A percentile compares a stretch with the other conserved stretches of the same genome.
phyloP scores from a whole-genome alignment of 2,113 vertebrate species.

The Motacilla alba region DNA sequence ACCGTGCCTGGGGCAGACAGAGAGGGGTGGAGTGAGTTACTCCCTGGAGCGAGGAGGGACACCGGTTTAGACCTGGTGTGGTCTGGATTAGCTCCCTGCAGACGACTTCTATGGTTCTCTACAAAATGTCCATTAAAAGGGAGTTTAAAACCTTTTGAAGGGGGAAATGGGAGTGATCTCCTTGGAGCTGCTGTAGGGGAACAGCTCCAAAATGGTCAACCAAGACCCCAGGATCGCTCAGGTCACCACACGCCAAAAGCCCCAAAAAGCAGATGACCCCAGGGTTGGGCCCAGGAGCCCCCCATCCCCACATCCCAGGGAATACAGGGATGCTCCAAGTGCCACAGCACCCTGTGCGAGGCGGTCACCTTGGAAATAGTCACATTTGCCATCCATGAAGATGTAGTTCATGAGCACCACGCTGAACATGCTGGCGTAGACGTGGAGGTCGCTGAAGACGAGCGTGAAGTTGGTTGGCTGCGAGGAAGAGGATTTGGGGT shows the following conservation, averaged over 20 bases:
- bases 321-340: rapidly evolving
- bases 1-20: slow-evolving; percentile 68
- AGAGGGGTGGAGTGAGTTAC: background rate
- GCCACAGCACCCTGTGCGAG: rapidly evolving
- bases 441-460: slow-evolving; percentile 80
- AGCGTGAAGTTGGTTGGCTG: slow-evolving; percentile 83
- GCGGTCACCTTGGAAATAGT: slow-evolving; percentile 84
- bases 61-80: background rate
- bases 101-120: rapidly evolving
- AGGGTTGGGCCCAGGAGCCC: background rate
- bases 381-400: slow-evolving; percentile 88
- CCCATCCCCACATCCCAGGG: background rate
- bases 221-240: background rate
- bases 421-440: slow-evolving; percentile 87
- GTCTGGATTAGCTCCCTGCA: rapidly evolving
- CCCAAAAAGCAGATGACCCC: background rate
- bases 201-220: background rate
- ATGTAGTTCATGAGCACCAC: slow-evolving; percentile 84
- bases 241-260: background rate
- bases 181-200: background rate
- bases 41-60: background rate
- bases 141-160: background rate
- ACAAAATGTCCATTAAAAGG: background rate
- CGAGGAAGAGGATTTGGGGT: rapidly evolving
- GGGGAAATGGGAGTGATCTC: rapidly evolving